A percentile compares a stretch with the other conserved stretches of the same genome.
These are phyloP conservation scores for Chromis chromis DNA, from an alignment of 2,797 vertebrate genomes.

Conservation along the genomic window DNA sequence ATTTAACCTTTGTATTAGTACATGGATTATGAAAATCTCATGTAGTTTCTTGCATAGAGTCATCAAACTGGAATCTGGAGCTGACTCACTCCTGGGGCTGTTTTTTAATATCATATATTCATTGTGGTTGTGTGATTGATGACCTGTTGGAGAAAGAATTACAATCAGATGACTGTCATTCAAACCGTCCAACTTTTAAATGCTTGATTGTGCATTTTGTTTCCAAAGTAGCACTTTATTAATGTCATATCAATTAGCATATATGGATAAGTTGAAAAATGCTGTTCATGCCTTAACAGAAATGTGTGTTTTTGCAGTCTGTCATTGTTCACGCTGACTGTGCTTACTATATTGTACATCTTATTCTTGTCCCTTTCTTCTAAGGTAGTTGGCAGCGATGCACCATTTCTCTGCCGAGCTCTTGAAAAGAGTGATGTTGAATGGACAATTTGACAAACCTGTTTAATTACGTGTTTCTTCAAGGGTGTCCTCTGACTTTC, in stretches of 20 bases:
- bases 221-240: background rate
- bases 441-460: background rate
- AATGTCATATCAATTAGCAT: background rate
- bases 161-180: no score
- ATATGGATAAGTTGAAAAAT: background rate
- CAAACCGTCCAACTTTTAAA: no score
- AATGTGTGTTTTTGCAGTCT: background rate
- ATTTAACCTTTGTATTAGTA: background rate
- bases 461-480: slow-evolving; percentile 2
- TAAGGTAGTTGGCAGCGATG: background rate
- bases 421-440: background rate
- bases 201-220: background rate
- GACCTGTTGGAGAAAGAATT: background rate
- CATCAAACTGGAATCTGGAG: background rate
- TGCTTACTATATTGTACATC: no score
- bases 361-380: background rate
- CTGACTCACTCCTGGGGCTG: background rate
- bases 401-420: background rate
- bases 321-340: no score
- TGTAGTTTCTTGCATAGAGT: background rate
- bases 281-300: background rate
- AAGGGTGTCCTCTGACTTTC: background rate
- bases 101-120: no score
- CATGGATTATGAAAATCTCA: background rate
- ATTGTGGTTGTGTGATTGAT: background rate